Conservation (phyloP, 2,888 invertebrate genomes). For the Melanophora roralis region DNA sequence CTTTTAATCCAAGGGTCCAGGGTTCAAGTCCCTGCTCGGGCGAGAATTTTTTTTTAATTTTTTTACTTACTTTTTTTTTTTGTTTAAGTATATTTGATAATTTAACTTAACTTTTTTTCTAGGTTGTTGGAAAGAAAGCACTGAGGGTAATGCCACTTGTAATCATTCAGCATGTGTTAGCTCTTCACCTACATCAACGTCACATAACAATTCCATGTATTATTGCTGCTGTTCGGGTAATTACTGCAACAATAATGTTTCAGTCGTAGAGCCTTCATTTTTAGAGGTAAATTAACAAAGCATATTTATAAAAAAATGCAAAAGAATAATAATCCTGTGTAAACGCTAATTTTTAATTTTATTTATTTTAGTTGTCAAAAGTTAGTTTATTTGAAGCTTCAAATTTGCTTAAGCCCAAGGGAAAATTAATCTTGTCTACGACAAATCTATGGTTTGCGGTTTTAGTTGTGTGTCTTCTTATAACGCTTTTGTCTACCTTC, state of each 20-base stretch:
- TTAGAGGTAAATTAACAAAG: constrained; percentile 66
- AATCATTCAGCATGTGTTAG: constrained; percentile 80
- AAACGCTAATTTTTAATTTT: no score
- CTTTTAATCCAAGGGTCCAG: constrained; percentile 78
- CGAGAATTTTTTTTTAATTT: constrained; percentile 30
- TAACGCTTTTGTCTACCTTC: constrained; percentile 64
- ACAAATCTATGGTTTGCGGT: constrained; percentile 64
- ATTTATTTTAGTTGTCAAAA: constrained; percentile 65
- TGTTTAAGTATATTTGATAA: not conserved
- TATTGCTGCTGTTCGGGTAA: constrained; percentile 89
- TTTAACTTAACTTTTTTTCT: not conserved
- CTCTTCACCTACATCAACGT: constrained; percentile 78
- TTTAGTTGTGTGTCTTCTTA: constrained; percentile 64
- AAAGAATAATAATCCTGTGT: no score
- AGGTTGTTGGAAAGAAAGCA: constrained; percentile 80
- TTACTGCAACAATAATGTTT: constrained; percentile 83
- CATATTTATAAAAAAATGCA: constrained; percentile 35
- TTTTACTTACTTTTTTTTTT: constrained; percentile 1
- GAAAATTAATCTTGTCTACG: constrained; percentile 62
- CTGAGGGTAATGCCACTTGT: constrained; percentile 79
- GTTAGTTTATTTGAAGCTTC: constrained; percentile 60
- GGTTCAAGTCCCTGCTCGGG: constrained; percentile 74
- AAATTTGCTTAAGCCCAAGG: constrained; percentile 37
- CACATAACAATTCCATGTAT: constrained; percentile 78
- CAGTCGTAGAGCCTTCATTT: constrained; percentile 72